Evolutionary conservation across 2,113 vertebrate genomes (phyloP).

Genomic region (Polypterus bichir): DNA sequence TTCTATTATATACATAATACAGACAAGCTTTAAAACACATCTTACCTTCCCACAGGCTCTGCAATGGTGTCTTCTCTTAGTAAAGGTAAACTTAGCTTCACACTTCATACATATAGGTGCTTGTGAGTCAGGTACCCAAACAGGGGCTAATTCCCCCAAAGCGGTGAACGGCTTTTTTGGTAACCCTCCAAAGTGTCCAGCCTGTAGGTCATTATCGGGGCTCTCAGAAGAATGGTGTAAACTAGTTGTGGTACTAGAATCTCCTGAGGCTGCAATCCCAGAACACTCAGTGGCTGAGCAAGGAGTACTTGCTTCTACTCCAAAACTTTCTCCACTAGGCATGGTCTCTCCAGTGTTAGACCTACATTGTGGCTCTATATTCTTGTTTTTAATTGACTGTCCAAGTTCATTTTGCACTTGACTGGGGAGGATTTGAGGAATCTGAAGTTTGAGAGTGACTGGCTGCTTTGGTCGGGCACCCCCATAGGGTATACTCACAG

Average conservation of each 20-base stretch:
- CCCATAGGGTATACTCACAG: constrained; percentile 80
- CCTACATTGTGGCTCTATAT: constrained; percentile 58
- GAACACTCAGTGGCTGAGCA: constrained; percentile 56
- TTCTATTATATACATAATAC: too few species aligned
- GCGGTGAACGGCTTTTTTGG: constrained; percentile 64
- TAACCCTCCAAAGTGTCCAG: constrained; percentile 68
- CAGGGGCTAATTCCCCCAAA: constrained; percentile 85
- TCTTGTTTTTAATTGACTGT: constrained; percentile 78
- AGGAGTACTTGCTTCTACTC: constrained; percentile 40
- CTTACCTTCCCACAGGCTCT: constrained; percentile 97
- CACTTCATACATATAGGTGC: constrained; percentile 97
- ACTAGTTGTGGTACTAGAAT: constrained; percentile 44
- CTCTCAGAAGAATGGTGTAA: constrained; percentile 62
- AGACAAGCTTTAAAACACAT: too few species aligned
- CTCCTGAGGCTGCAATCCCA: constrained; percentile 50
- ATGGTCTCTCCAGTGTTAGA: constrained; percentile 34
- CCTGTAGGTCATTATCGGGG: constrained; percentile 89
- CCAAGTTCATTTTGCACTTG: constrained; percentile 74
- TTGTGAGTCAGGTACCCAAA: constrained; percentile 96
- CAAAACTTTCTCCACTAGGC: constrained; percentile 30
- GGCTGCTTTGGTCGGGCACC: constrained; percentile 94
- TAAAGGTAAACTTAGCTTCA: constrained; percentile 93
- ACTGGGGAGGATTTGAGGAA: constrained; percentile 73
- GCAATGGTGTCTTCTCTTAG: constrained; percentile 95
- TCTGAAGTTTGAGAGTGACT: constrained; percentile 84